Evolutionary conservation across 2,113 vertebrate species (phyloP), one percentile per base, ranked within the genome.

Genomic region (Procavia capensis): DNA sequence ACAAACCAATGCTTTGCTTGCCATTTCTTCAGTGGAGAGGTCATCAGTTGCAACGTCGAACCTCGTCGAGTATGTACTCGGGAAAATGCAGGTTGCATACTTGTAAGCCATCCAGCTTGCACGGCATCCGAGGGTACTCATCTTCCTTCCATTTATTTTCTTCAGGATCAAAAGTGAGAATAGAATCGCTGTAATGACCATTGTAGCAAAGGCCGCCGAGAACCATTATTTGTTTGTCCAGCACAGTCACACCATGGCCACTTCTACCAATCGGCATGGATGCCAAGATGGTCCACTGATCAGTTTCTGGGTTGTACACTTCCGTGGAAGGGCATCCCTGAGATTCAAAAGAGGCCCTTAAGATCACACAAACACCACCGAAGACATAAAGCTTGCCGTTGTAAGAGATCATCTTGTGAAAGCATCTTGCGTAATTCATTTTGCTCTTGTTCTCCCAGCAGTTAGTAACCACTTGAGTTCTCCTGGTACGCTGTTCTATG

Each of bases 71-170:
- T 97, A 99, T 99, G 80, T 99, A 99, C 92, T 99, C 99, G 11
- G 99, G 99, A 90, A 99, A 99, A 98, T 99, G 99, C 97, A 99
- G 98, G 95, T 99, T 99, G 99, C 99, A 99, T 87, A 99, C 99
- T 98, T 99, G 99, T 98, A 99, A 99, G 90, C 99, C 99, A 96
- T 99, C 99, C 98, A 99, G 99, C 98, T 99, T 99, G 99, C 99
- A 99, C 29, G 99, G 99, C 99, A 99, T 99, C 97, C 99, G 98
- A 34, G 99, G 99, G 98, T 99, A 99, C 98, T 99, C 99, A 93
- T 99, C 99, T 98, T 99, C 99, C 98, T 99, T 99, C 99, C 99
- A 99, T 97, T 99, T 99, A 98, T 99, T 99, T 75, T 99, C 99
- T 88, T 99, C 99, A 0, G 99, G 99, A 98, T 99, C 99, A 94